Conservation (phyloP, 2,888 invertebrate genomes). For the Acleris laterana region DNA sequence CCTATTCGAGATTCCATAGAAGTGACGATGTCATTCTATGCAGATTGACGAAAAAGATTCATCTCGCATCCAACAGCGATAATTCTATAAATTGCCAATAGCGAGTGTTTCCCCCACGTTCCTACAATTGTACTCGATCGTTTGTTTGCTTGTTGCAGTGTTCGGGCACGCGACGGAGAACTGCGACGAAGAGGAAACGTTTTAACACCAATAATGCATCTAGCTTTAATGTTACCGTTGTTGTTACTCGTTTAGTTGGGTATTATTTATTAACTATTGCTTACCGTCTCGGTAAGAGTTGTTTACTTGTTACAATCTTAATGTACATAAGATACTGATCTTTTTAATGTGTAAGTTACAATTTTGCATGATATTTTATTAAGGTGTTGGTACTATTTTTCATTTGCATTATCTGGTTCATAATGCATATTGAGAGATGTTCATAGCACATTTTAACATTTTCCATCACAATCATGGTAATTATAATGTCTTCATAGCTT, state of each 20-base stretch:
- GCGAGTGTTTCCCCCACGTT: not conserved
- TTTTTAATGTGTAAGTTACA: slow-evolving; percentile 59
- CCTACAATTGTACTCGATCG: not conserved
- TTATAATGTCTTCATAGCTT: slow-evolving; percentile 52
- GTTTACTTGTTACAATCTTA: slow-evolving; percentile 63
- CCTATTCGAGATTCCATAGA: too few relatives aligned
- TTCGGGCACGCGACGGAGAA: slow-evolving; percentile 95
- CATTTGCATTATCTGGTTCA: slow-evolving; percentile 74
- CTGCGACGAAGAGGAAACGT: slow-evolving; percentile 94
- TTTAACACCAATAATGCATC: slow-evolving; percentile 78
- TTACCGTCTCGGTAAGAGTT: slow-evolving; percentile 68
- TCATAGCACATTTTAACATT: slow-evolving; percentile 62
- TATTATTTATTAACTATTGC: slow-evolving; percentile 73
- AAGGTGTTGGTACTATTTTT: slow-evolving; percentile 69
- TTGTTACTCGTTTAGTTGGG: slow-evolving; percentile 73
- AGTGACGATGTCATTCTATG: too few relatives aligned
- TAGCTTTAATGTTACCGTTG: slow-evolving; percentile 78
- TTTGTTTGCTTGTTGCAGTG: slow-evolving; percentile 84
- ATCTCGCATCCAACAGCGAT: too few relatives aligned
- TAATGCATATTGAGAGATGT: slow-evolving; percentile 75
- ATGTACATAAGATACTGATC: slow-evolving; percentile 73
- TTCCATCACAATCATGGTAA: slow-evolving; percentile 72
- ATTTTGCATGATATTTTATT: slow-evolving; percentile 66
- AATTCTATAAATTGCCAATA: not conserved
- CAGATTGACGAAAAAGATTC: too few relatives aligned